Evolutionary conservation across 2,888 invertebrate genomes (phyloP), one percentile per base, ranked within the genome.

Genomic region (Gerris lacustris): DNA sequence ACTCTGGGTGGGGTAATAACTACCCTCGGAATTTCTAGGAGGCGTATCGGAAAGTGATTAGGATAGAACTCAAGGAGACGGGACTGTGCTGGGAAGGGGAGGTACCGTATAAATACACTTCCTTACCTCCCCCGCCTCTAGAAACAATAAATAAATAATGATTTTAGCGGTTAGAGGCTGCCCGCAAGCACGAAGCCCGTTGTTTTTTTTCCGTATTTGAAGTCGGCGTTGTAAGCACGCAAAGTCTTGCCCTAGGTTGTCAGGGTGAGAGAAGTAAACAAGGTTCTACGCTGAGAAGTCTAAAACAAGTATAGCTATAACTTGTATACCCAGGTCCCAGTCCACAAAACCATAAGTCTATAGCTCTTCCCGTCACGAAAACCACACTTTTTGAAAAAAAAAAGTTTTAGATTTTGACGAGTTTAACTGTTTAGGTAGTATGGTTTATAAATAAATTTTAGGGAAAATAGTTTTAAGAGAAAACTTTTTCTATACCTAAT

Each of bases 211-310:
- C 31, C 31, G 31, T 55, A 15, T 55, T 55, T 55, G 55, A 55
- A 55, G 55, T 55, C 15, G 15, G 55, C 15, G 9, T 55, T 55
- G 55, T 55, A 11, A 55, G 9, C 55, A 55, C 55, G 55, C 55
- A 55, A 55, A 9, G 55, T 55, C 55, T 55, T 55, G 55, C 55
- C 55, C 55, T 55, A 55, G 55, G 55, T 55, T 55, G 55, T 55
- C 55, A 55, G 55, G 55, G 55, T 55, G 55, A 55, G 55, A 55
- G 55, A 55, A 15, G 55, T 55, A 55, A 55, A 55, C 55, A 55
- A 55, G 11, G 31, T 31, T 31, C 31, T 31, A 31, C 31, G 31
- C 31, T 31, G 31, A 31, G 31, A 31, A 31, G 31, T 31, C 31
- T 31, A 31, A 31, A 31, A 31, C 31, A 31, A 31, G 31, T 31